Evolutionary conservation across 1,140 invertebrate species (phyloP).

Genomic region (Papilio polyxenes): DNA sequence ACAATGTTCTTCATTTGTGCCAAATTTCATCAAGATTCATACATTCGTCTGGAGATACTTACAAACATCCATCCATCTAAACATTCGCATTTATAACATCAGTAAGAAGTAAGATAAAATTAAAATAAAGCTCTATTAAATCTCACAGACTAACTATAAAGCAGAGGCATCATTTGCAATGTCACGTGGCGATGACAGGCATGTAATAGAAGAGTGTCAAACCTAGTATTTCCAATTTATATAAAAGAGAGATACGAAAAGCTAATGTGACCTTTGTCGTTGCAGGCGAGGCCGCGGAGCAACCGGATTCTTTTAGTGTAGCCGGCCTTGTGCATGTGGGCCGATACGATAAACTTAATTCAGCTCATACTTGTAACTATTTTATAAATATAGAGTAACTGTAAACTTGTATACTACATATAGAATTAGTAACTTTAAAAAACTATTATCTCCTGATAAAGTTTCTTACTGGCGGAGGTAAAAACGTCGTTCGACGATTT

Average conservation of each 20-base stretch:
- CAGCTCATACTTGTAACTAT: neutral
- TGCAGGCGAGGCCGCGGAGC: conserved; percentile 17
- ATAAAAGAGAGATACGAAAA: conserved; percentile 22
- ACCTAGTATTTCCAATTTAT: conserved; percentile 2
- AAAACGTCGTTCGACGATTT: too few relatives aligned
- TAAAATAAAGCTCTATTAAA: neutral
- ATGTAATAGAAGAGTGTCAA: neutral
- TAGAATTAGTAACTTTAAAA: neutral
- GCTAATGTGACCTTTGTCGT: conserved; percentile 12
- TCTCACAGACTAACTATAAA: neutral
- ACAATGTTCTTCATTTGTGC: too few relatives aligned
- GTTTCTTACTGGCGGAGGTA: too few relatives aligned
- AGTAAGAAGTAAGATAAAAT: too few relatives aligned
- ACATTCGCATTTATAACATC: too few relatives aligned
- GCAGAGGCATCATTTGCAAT: neutral
- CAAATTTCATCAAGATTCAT: too few relatives aligned
- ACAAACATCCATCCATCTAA: too few relatives aligned
- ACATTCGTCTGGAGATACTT: too few relatives aligned
- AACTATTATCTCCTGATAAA: too few relatives aligned
- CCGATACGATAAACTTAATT: conserved; percentile 26
- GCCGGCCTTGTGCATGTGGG: conserved; percentile 17
- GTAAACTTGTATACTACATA: neutral
- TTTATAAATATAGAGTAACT: neutral
- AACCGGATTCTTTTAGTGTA: conserved; percentile 14
- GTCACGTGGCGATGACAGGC: neutral